Percentiles rank a stretch among this genome's conserved stretches.
These are phyloP conservation scores for Indicator indicator DNA, from an alignment of 2,113 vertebrate species.

Conservation along the genomic window DNA sequence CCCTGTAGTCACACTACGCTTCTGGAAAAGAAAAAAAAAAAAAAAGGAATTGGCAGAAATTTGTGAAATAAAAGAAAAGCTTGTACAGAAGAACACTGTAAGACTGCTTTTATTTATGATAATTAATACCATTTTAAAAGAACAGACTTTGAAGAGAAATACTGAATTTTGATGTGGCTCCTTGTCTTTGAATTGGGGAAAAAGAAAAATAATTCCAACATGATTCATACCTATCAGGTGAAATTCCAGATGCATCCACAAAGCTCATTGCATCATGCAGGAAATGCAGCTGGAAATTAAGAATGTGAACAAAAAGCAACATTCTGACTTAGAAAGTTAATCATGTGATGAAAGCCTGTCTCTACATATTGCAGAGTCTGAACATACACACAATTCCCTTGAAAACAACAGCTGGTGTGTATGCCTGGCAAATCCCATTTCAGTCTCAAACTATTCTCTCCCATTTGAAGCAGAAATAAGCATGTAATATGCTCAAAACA, in stretches of 20 bases:
- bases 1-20: slow-evolving; percentile 3
- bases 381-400: not conserved
- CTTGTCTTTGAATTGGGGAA: not conserved
- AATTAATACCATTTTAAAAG: slow-evolving; percentile 12
- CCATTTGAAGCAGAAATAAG: not conserved
- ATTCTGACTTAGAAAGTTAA: not conserved
- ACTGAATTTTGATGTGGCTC: not conserved
- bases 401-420: not conserved
- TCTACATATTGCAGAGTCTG: not conserved
- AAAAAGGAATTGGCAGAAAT: slow-evolving; percentile 35
- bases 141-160: not conserved
- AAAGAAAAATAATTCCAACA: not conserved
- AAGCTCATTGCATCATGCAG: not conserved
- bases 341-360: not conserved
- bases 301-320: not conserved
- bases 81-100: not conserved
- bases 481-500: not conserved
- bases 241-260: not conserved
- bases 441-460: not conserved
- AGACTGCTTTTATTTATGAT: slow-evolving; percentile 19
- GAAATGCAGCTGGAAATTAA: not conserved
- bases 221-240: not conserved
- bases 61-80: slow-evolving; percentile 31
- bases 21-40: not conserved
- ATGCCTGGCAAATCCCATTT: not conserved